Evolutionary conservation across 2,888 invertebrate genomes (phyloP).

Genomic region (Drosophila ochracea): DNA sequence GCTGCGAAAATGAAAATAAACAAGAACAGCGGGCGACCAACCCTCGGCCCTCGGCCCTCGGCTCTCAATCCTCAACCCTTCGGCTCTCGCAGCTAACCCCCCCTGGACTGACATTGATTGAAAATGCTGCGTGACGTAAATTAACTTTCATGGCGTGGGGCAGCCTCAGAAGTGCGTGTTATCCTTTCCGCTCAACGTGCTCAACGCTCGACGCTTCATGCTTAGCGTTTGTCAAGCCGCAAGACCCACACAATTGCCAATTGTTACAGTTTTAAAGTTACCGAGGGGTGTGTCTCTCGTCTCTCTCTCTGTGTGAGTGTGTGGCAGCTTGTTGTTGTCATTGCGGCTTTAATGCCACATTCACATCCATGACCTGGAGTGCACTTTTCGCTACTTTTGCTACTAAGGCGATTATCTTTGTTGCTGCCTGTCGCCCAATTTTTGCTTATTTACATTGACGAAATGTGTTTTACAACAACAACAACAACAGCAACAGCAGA

Average conservation of each 20-base stretch:
- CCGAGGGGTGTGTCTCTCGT: conserved; percentile 37
- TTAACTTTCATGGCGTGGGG: conserved; percentile 75
- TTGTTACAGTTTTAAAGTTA: conserved; percentile 76
- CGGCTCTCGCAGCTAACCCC: conserved; percentile 5
- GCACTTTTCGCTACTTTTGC: conserved; percentile 64
- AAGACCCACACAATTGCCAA: conserved; percentile 80
- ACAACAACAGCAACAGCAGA: conserved; percentile 24
- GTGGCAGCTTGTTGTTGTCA: conserved; percentile 76
- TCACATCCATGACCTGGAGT: conserved; percentile 65
- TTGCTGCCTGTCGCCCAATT: conserved; percentile 62
- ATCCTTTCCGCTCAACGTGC: conserved; percentile 63
- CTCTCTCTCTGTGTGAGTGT: conserved; percentile 22
- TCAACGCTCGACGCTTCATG: not conserved
- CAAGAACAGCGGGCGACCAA: conserved; percentile 68
- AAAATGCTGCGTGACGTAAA: conserved; percentile 80
- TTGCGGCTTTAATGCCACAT: conserved; percentile 66
- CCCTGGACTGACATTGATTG: conserved; percentile 72
- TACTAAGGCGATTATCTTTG: conserved; percentile 76
- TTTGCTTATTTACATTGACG: conserved; percentile 76
- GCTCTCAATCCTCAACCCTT: conserved; percentile 36
- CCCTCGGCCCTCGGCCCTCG: conserved; percentile 9
- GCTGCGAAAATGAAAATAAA: conserved; percentile 72
- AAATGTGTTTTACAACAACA: conserved; percentile 62
- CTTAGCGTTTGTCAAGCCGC: conserved; percentile 67
- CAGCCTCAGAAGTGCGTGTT: conserved; percentile 72